These are phyloP conservation scores for Podotricha telesiphe DNA, from an alignment of 2,888 invertebrate genomes.

Conservation along the genomic window DNA sequence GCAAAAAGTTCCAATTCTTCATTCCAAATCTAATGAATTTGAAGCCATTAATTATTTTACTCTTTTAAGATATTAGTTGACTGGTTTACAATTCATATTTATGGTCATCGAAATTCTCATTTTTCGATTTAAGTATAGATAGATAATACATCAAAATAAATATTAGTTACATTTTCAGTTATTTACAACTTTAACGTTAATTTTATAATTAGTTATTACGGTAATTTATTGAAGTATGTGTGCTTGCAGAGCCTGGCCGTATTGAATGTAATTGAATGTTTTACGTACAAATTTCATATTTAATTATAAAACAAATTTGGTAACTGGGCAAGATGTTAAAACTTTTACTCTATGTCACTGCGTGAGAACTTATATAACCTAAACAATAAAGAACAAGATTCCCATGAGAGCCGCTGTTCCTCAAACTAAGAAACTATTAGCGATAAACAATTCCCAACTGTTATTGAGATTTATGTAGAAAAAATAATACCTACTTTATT, in stretches of 20 bases:
- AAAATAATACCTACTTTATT: neutral
- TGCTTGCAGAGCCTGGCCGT: too few relatives aligned
- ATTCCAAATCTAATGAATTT: constrained; percentile 68
- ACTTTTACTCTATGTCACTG: neutral
- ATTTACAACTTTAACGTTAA: too few relatives aligned
- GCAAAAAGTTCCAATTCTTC: constrained; percentile 63
- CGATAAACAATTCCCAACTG: neutral
- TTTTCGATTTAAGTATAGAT: too few relatives aligned
- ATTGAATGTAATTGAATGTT: too few relatives aligned
- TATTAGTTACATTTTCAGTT: too few relatives aligned
- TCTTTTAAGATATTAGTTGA: neutral
- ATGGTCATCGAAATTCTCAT: too few relatives aligned
- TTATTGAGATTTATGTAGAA: neutral
- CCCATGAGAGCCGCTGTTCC: neutral
- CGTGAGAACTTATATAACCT: neutral
- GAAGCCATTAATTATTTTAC: neutral
- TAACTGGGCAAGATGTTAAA: too few relatives aligned
- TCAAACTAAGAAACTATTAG: neutral
- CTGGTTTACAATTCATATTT: neutral
- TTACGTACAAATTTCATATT: too few relatives aligned
- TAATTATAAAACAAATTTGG: too few relatives aligned
- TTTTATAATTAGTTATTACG: too few relatives aligned
- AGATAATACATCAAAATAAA: too few relatives aligned
- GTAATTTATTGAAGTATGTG: too few relatives aligned
- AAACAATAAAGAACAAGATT: neutral